Evolutionary conservation across 2,888 invertebrate species (phyloP).

Genomic region (Philaethria dido): DNA sequence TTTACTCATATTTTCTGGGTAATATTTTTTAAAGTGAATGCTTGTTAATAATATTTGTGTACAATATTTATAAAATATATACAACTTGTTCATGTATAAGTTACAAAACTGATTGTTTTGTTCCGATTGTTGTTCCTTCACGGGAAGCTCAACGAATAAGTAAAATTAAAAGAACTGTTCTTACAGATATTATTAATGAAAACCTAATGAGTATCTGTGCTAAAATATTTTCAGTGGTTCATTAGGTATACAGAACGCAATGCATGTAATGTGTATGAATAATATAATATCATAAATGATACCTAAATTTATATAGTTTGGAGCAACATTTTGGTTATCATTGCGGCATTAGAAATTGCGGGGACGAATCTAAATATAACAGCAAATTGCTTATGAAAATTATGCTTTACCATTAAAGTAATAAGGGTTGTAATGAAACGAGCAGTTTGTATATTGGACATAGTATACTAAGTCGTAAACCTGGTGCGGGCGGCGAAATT

Average conservation of each 20-base stretch:
- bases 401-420: constrained; percentile 6
- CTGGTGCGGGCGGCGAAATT: constrained; percentile 55
- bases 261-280: not conserved
- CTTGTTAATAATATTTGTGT: too few species aligned
- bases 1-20: not conserved
- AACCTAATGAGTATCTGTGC: too few species aligned
- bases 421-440: constrained; percentile 22
- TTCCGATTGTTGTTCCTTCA: too few species aligned
- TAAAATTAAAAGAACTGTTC: too few species aligned
- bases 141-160: too few species aligned
- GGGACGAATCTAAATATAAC: constrained; percentile 23
- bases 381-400: constrained; percentile 6
- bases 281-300: constrained; percentile 2
- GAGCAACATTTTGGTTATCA: constrained; percentile 39
- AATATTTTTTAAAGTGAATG: not conserved
- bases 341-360: constrained; percentile 38
- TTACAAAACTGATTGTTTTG: too few species aligned
- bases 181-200: too few species aligned
- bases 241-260: not conserved
- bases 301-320: constrained; percentile 14
- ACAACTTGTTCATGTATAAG: too few species aligned
- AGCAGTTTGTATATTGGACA: constrained; percentile 32
- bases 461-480: constrained; percentile 48
- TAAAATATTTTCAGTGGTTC: too few species aligned
- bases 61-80: too few species aligned